A percentile compares a stretch with the other conserved stretches of the same genome.
phyloP scores from a whole-genome alignment of 2,797 vertebrate genomes.

The Channa striata region DNA sequence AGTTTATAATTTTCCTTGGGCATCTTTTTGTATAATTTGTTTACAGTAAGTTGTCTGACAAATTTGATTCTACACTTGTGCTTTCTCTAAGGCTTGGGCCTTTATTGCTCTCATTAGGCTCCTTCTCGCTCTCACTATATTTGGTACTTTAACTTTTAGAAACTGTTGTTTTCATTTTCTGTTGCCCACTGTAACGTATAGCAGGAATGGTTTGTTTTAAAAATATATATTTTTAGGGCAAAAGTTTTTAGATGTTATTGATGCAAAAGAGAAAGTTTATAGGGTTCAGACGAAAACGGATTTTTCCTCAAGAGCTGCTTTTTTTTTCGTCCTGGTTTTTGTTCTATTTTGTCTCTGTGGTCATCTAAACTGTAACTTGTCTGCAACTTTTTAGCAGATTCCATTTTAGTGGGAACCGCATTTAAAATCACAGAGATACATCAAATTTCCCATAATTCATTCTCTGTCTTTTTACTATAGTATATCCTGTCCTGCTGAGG shows the following conservation, averaged over 20 bases:
- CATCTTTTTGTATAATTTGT: neutral
- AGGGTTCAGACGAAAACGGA: conserved; percentile 7
- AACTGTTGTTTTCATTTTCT: neutral
- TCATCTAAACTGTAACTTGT: conserved; percentile 15
- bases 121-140: neutral
- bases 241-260: conserved; percentile 19
- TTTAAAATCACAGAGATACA: conserved; percentile 5
- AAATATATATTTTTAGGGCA: neutral
- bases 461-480: conserved; percentile 18
- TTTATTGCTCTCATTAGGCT: neutral
- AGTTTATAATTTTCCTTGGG: neutral
- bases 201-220: neutral
- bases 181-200: neutral
- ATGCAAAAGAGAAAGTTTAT: conserved; percentile 22
- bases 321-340: conserved; percentile 40
- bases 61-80: neutral
- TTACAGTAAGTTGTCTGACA: neutral
- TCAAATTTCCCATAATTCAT: conserved; percentile 1
- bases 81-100: neutral
- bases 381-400: conserved; percentile 21
- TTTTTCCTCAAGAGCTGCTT: conserved; percentile 23
- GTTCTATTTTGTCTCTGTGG: conserved; percentile 30
- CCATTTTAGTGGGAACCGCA: conserved; percentile 12
- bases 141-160: neutral
- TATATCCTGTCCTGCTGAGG: conserved; percentile 1